Conservation (phyloP, 2,888 invertebrate genomes). For the Acrobasis suavella region DNA sequence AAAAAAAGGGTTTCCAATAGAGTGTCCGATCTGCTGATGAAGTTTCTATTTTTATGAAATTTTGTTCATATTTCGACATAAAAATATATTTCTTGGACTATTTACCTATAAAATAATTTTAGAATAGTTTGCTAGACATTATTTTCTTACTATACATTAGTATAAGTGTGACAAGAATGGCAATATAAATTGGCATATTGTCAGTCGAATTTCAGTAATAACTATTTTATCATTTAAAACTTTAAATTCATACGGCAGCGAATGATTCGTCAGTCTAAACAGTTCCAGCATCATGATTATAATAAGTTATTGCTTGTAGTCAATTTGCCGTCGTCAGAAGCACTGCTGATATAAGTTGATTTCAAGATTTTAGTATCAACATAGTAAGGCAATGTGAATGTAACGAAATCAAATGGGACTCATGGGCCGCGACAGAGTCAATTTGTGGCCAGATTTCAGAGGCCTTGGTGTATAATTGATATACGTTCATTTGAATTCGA, state of each 20-base stretch:
- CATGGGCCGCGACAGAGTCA: too few species aligned
- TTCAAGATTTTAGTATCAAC: too few species aligned
- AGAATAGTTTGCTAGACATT: too few species aligned
- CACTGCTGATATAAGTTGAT: background rate
- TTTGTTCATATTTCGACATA: too few species aligned
- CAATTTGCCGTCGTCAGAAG: slow-evolving; percentile 10
- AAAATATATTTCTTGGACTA: too few species aligned
- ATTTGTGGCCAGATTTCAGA: too few species aligned
- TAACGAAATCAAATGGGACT: background rate
- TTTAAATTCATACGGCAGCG: slow-evolving; percentile 15
- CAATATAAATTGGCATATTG: background rate
- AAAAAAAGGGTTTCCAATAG: too few species aligned
- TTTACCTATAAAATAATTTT: too few species aligned
- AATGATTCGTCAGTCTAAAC: slow-evolving; percentile 36
- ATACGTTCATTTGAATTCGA: too few species aligned
- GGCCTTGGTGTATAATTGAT: too few species aligned
- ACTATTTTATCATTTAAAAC: slow-evolving; percentile 1
- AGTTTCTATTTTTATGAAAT: too few species aligned
- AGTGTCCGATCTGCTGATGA: too few species aligned
- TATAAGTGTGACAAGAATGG: background rate
- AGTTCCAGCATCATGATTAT: slow-evolving; percentile 28
- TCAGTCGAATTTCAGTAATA: background rate
- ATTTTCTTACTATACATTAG: background rate
- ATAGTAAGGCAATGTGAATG: background rate
- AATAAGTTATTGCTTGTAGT: slow-evolving; percentile 15